Conservation (phyloP, 2,797 vertebrate species). For the Chiloscyllium punctatum region DNA sequence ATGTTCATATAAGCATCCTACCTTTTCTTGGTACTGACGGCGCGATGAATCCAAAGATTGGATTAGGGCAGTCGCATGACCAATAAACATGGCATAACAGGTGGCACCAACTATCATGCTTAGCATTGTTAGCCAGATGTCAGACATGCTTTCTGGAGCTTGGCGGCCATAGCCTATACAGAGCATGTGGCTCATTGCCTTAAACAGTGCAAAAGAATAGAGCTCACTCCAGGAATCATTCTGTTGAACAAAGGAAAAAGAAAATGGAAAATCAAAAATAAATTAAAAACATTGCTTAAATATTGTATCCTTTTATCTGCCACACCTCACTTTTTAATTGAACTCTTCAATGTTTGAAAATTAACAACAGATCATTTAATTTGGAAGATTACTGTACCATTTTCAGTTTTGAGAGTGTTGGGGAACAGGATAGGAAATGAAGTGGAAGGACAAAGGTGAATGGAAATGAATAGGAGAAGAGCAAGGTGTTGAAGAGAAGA, state of each 20-base stretch:
- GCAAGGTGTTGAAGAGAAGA: not conserved
- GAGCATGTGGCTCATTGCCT: slow-evolving; percentile 97
- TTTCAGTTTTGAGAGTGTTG: not conserved
- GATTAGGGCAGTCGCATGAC: slow-evolving; percentile 91
- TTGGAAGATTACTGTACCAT: not conserved
- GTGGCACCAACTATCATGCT: slow-evolving; percentile 97
- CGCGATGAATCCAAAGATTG: slow-evolving; percentile 91
- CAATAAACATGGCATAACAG: slow-evolving; percentile 97
- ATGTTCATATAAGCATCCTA: slow-evolving; percentile 48
- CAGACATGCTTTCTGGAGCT: slow-evolving; percentile 89
- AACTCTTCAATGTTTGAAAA: not conserved
- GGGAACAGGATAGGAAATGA: not conserved
- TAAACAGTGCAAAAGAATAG: slow-evolving; percentile 90
- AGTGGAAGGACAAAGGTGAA: not conserved
- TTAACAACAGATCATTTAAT: not conserved
- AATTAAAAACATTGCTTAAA: not conserved
- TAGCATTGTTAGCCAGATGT: slow-evolving; percentile 98
- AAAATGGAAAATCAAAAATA: not conserved
- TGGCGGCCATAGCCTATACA: slow-evolving; percentile 91
- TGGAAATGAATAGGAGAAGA: not conserved
- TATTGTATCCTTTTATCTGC: not conserved
- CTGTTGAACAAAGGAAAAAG: slow-evolving; percentile 52
- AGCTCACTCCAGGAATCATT: slow-evolving; percentile 92
- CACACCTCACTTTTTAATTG: not conserved
- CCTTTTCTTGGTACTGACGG: slow-evolving; percentile 96